A percentile compares a stretch with the other conserved stretches of the same genome.
Evolutionary conservation across 2,113 vertebrate genomes (phyloP).

Genomic region (Chinchilla lanigera): DNA sequence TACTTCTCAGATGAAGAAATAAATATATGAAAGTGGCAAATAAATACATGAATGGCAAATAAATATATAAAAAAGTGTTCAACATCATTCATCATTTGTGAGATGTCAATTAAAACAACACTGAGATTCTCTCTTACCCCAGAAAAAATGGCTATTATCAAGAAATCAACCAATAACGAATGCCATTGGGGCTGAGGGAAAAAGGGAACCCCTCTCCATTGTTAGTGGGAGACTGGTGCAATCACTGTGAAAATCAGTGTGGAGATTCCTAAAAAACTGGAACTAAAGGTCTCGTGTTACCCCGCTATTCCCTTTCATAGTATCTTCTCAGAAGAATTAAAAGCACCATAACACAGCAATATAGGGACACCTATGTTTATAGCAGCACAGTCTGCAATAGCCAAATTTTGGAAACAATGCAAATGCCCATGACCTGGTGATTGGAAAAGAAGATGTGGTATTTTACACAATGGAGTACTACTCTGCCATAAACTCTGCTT

Average conservation of each 20-base stretch:
- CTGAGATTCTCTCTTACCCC: neutral
- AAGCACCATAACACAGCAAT: neutral
- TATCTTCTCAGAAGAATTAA: neutral
- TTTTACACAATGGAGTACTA: neutral
- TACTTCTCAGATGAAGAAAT: neutral
- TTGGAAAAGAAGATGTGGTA: neutral
- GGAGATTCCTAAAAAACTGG: neutral
- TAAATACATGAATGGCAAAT: neutral
- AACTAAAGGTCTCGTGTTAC: neutral
- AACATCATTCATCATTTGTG: neutral
- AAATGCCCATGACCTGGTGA: neutral
- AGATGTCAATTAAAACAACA: neutral
- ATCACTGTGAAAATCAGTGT: neutral
- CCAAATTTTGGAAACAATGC: neutral
- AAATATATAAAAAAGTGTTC: neutral
- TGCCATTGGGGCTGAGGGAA: neutral
- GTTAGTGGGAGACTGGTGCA: neutral
- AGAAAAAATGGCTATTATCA: neutral
- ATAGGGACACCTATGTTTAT: no score
- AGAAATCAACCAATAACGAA: neutral
- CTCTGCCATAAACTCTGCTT: no score
- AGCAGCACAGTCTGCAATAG: neutral
- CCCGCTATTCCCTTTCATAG: neutral
- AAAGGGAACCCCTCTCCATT: neutral
- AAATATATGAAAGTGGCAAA: neutral